Evolutionary conservation across 2,888 invertebrate species (phyloP), one percentile per base, ranked within the genome.

Genomic region (Pseudanteris insignis): DNA sequence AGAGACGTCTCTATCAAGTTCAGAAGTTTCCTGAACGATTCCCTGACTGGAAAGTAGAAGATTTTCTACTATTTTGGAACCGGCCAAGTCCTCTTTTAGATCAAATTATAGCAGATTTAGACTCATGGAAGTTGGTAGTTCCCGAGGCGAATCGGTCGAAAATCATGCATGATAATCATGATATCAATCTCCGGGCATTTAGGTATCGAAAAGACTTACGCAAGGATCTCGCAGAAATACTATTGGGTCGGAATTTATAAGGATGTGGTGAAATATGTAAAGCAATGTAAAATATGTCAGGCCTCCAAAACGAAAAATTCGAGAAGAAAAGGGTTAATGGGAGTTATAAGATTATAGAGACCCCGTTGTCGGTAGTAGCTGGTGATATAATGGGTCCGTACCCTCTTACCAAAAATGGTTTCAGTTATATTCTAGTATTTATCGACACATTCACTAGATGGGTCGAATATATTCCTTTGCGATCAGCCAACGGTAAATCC

Each of bases 181-280:
- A 37, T 4, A n/a, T n/a, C 26, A 13, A 14, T 2, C 8, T 13
- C 32, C 8, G 32, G 32, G 6, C 32, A 32, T n/a, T 6, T 14
- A n/a, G 32, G 32, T 1, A 14, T 32, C 2, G 40, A 40, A 2
- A 40, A 40, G 28, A 29, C 40, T 9, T 32, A 32, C 30, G 2
- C 30, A 7, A 21, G 2, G 9, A 24, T 28, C 5, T 14, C 13
- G 30, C 11, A 29, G 21, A 9, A 11, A 9, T 21, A 21, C 21
- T 30, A 12, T 30, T 15, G 13, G 14, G 15, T 8, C 2, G 15
- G 13, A 13, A 33, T 15, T 5, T 12, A 25, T 25, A 8, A 6
- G 1, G 24, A 37, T 13, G 24, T 37, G 2, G 32, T 14, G 1
- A 32, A 32, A 8, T 32, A 32, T 32, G n/a, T 32, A 2, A 2